Conservation (phyloP, 2,888 invertebrate genomes). For the Mechanitis mazaeus region DNA sequence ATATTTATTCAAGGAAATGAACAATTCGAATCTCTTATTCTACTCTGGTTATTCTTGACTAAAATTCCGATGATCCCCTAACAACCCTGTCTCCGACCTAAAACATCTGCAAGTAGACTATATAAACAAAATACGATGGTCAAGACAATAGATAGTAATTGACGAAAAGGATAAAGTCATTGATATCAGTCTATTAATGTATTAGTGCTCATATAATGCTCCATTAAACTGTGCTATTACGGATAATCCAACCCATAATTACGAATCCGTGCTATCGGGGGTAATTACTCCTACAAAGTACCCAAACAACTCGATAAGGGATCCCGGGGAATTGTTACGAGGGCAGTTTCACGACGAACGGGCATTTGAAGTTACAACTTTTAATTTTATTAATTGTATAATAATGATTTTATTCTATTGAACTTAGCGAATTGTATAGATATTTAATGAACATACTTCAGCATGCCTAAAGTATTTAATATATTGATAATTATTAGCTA, state of each 20-base stretch:
- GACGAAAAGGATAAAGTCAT: neutral
- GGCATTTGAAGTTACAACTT: neutral
- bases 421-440: no score
- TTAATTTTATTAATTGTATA: neutral
- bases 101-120: no score
- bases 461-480: no score
- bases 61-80: no score
- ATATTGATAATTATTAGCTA: no score
- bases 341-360: neutral
- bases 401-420: neutral
- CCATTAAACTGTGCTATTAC: constrained; percentile 25
- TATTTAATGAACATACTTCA: no score
- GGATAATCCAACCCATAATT: constrained; percentile 25
- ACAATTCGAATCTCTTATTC: no score
- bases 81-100: no score
- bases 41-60: no score
- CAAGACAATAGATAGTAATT: constrained; percentile 17
- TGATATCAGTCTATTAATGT: constrained; percentile 12
- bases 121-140: neutral
- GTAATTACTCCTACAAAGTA: constrained; percentile 19
- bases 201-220: constrained; percentile 12
- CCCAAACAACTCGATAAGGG: constrained; percentile 14
- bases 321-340: constrained; percentile 3
- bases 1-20: no score
- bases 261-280: constrained; percentile 21